Base-by-base conservation (phyloP, 1,140 invertebrate species). In the Drosophila fuyamai region DNA sequence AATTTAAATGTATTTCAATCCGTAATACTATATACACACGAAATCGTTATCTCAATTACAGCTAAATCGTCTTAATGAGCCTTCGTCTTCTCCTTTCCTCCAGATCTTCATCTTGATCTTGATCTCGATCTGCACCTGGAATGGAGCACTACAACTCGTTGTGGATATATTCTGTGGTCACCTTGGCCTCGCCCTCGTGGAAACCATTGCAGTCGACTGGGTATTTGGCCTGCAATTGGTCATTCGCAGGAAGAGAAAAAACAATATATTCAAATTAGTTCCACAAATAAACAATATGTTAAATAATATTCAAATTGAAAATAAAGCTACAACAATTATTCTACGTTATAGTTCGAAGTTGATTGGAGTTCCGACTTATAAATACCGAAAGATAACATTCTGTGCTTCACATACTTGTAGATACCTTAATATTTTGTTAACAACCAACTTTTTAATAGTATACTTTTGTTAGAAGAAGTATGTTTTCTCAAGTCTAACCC, bases 121-220 rank as follows among this genome's bases (percentile, higher is more conserved):
- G 23, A 18, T 32, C 4, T 23, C 13, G 41, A 38, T 43, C 16
- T 46, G 56, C 48, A 16, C 38, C 55, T 29, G 35, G 48, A 70
- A 16, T 36, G 48, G 32, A 16, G 46, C 14, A 40, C 77, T 94
- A 96, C 74, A 96, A 93, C 93, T 97, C 96, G 89, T 94, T 97
- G 90, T 97, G 96, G 77, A 95, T 94, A 59, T 95, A 96, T 93
- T 97, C 96, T 32, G 96, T 96, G 27, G 96, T 97, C 14, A 96
- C 96, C 94, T 95, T 95, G 23, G 95, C 92, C 92, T 97, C 96
- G 91, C 96, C 96, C 91, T 96, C 95, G 81, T 97, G 96, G 93
- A 96, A 97, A 2, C 94, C 94, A 29, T 94, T 94, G 79, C 96
- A 97, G 53, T 96, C 94, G 0, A 94, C 95, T 62, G 95, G 95